These are phyloP conservation scores for Plebejus melissa DNA, from an alignment of 2,888 invertebrate species.

Conservation along the genomic window DNA sequence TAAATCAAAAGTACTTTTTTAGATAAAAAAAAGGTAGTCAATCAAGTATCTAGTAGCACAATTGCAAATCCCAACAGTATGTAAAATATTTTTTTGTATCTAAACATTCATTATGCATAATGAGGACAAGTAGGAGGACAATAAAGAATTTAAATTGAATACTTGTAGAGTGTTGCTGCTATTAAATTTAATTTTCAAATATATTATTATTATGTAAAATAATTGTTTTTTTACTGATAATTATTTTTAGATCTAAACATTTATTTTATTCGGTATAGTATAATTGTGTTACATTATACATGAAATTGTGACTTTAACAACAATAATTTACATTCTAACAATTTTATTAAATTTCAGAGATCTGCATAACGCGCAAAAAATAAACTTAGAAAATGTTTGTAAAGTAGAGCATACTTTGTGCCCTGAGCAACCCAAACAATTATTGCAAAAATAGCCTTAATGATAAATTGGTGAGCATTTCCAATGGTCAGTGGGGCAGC, in stretches of 20 bases:
- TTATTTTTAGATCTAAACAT: background rate
- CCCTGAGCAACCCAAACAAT: slow-evolving; percentile 62
- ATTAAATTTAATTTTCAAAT: background rate
- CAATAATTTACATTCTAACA: background rate
- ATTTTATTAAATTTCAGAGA: background rate
- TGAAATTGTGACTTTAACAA: background rate
- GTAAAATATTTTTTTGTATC: background rate
- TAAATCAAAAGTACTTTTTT: too few relatives aligned
- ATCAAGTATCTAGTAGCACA: too few relatives aligned
- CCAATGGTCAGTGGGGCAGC: slow-evolving; percentile 67
- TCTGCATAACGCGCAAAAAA: background rate
- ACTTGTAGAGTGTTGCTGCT: background rate
- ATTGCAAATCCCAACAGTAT: background rate
- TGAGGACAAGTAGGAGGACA: too few relatives aligned
- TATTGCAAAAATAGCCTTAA: slow-evolving; percentile 78
- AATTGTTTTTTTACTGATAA: background rate
- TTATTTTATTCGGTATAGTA: background rate
- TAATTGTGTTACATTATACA: background rate
- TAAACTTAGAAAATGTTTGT: background rate
- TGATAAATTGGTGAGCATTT: slow-evolving; percentile 78
- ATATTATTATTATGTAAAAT: too few relatives aligned
- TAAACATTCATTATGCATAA: background rate
- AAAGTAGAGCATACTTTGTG: slow-evolving; percentile 55
- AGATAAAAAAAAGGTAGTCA: too few relatives aligned
- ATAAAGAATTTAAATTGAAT: background rate